A percentile compares a stretch with the other conserved stretches of the same genome.
Conservation (phyloP, 2,888 invertebrate species). For the Drepanosiphum platanoidis region DNA sequence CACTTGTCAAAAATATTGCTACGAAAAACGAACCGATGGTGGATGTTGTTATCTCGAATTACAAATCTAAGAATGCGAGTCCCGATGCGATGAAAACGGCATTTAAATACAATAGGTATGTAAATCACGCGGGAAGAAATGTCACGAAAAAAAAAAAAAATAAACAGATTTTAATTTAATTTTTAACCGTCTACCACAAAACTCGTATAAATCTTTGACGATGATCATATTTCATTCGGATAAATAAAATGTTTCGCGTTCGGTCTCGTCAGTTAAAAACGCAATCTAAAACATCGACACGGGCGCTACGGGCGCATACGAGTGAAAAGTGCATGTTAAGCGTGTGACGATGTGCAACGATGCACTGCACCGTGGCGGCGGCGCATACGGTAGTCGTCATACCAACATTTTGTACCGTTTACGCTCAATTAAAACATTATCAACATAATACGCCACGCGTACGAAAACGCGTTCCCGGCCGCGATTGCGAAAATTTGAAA, state of each 20-base stretch:
- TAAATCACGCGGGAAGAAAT: constrained; percentile 26
- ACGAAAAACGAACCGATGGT: background rate
- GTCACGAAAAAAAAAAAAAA: background rate
- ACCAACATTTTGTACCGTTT: background rate
- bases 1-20: background rate
- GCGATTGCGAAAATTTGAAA: background rate
- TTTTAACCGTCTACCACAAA: constrained; percentile 1
- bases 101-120: constrained; percentile 48
- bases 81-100: background rate
- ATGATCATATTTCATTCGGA: constrained; percentile 12
- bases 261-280: background rate
- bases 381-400: background rate
- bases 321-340: background rate
- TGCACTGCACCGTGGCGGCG: background rate
- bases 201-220: background rate
- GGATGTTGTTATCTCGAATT: constrained; percentile 7
- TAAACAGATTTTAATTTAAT: constrained; percentile 15
- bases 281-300: background rate
- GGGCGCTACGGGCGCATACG: no score
- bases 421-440: background rate
- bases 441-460: background rate
- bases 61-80: constrained; percentile 27
- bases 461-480: background rate
- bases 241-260: background rate
- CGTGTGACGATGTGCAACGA: background rate